Base-by-base conservation (phyloP, 2,888 invertebrate genomes). In the Dryocosmus kuriphilus region DNA sequence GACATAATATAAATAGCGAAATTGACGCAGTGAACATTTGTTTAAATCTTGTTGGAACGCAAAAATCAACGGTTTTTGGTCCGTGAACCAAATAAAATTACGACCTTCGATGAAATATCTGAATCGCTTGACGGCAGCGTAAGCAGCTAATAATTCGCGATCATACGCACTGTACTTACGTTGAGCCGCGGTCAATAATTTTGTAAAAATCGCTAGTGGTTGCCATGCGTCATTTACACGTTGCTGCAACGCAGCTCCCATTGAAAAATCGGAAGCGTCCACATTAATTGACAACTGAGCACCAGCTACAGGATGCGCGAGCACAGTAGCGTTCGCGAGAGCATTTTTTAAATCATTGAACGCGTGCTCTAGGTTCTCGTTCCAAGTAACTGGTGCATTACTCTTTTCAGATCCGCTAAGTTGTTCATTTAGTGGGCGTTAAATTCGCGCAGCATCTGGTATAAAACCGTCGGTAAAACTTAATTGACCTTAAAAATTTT, bases 61-160 rank as follows among this genome's bases (percentile, higher is more conserved):
- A 38, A 74, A 74, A 27, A 30, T 74, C 57, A 74, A 30, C 2
- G 74, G 74, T 27, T 57, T 51, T 6, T 74, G 74, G 24, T 74
- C 55, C 19, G 74, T 74, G 27, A 57, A 74, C 9, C 24, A 19
- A 51, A 57, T 57, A 19, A 41, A 27, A 30, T 57, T 8, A 2
- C 57, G 55, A 16, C 74, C 74, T 74, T 74, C 74, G 2, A 74
- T 27, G 6, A 24, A 30, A 24, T 74, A 74, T 30, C 74, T 11
- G 16, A 74, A 74, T 9, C 38, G 22, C 55, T 57, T 57, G 80
- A 80, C n/a, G n/a, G n/a, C n/a, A n/a, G n/a, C n/a, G n/a, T n/a
- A n/a, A n/a, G n/a, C n/a, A n/a, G n/a, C n/a, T n/a, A n/a, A n/a
- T n/a, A n/a, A n/a, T n/a, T n/a, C n/a, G n/a, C n/a, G n/a, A n/a